phyloP scores from a whole-genome alignment of 2,888 invertebrate species.

The Drosophila monieri region DNA sequence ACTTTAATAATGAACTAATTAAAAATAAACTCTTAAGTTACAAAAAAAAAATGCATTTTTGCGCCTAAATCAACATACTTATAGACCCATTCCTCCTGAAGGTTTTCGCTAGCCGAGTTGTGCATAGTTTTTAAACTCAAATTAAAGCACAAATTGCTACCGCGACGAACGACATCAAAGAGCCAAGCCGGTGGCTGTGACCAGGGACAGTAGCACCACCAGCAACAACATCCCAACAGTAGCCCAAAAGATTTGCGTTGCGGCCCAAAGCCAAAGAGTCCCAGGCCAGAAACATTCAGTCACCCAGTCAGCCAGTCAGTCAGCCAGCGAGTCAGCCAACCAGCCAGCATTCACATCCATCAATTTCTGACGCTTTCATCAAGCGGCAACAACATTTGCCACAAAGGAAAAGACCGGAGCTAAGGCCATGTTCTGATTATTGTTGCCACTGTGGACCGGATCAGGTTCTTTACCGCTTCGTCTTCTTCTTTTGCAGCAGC shows the following conservation, averaged over 20 bases:
- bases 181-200: slow-evolving; percentile 52
- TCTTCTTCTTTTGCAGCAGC: slow-evolving; percentile 22
- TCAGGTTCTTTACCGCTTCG: slow-evolving; percentile 13
- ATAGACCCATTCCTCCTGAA: slow-evolving; percentile 10
- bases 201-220: slow-evolving; percentile 23
- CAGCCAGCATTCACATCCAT: slow-evolving; percentile 77
- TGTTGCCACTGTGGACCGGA: slow-evolving; percentile 67
- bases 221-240: slow-evolving; percentile 42
- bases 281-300: slow-evolving; percentile 36
- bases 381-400: slow-evolving; percentile 61
- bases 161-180: slow-evolving; percentile 71
- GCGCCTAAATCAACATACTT: slow-evolving; percentile 6
- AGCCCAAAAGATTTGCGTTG: slow-evolving; percentile 77
- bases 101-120: slow-evolving; percentile 43
- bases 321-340: slow-evolving; percentile 3
- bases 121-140: slow-evolving; percentile 78
- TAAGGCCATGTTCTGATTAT: slow-evolving; percentile 70
- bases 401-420: slow-evolving; percentile 37
- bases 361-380: slow-evolving; percentile 83
- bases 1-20: neutral
- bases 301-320: slow-evolving; percentile 40
- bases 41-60: neutral
- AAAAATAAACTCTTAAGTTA: neutral
- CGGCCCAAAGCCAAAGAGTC: slow-evolving; percentile 62
- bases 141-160: slow-evolving; percentile 80